phyloP scores from a whole-genome alignment of 2,797 vertebrate species.

The Neosilurus hyrtlii region DNA sequence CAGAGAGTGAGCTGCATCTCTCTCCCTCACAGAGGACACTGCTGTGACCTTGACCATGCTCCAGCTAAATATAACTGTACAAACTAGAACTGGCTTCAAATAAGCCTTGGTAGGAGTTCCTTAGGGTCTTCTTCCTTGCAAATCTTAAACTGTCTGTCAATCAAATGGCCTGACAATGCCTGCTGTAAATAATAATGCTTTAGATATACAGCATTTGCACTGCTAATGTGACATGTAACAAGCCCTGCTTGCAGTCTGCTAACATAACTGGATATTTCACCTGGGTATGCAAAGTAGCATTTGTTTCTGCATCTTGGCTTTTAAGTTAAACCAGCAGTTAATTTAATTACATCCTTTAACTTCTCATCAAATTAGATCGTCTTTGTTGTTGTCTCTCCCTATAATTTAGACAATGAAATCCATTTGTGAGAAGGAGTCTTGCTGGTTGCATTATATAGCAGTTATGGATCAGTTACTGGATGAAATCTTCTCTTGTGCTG shows the following conservation, averaged over 20 bases:
- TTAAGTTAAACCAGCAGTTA: conserved; percentile 42
- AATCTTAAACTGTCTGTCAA: conserved; percentile 32
- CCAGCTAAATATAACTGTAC: conserved; percentile 40
- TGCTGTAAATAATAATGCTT: conserved; percentile 47
- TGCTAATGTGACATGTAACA: conserved; percentile 51
- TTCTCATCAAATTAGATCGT: conserved; percentile 30
- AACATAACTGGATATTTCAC: conserved; percentile 29
- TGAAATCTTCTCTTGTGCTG: conserved; percentile 11
- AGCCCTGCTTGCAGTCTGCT: conserved; percentile 40
- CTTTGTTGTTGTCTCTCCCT: conserved; percentile 29
- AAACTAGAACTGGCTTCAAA: conserved; percentile 31
- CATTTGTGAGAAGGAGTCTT: conserved; percentile 22
- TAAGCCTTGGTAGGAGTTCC: not conserved
- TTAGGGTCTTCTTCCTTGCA: conserved; percentile 15
- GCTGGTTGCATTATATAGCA: conserved; percentile 40
- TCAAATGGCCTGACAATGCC: conserved; percentile 32
- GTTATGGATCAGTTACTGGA: conserved; percentile 43
- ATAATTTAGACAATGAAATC: conserved; percentile 28
- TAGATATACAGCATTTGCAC: conserved; percentile 47
- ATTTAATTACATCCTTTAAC: conserved; percentile 34
- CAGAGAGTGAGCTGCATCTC: conserved; percentile 5
- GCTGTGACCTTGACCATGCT: conserved; percentile 47
- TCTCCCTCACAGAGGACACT: conserved; percentile 36
- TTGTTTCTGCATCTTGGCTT: conserved; percentile 40
- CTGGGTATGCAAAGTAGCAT: conserved; percentile 44